Percentiles rank a stretch among this genome's conserved stretches.
phyloP scores from a whole-genome alignment of 1,140 invertebrate species.

The Aphelenchoides besseyi region DNA sequence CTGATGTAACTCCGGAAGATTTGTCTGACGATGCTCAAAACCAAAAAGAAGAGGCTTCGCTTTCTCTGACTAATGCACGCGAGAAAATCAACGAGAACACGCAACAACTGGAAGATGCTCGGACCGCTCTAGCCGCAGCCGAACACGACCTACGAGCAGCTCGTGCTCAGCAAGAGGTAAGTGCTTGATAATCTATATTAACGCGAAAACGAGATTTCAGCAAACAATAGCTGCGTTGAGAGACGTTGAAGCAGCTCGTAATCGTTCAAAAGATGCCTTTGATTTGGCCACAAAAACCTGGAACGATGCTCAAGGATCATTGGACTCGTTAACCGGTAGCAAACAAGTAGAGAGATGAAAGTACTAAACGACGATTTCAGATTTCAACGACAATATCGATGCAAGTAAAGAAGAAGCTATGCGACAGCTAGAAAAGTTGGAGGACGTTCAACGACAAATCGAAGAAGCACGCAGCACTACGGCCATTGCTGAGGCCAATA shows the following conservation, averaged over 20 bases:
- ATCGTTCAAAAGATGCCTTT: conserved; percentile 42
- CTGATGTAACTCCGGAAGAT: conserved; percentile 46
- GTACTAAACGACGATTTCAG: too few relatives aligned
- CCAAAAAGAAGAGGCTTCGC: conserved; percentile 35
- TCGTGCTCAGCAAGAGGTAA: conserved; percentile 21
- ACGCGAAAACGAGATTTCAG: conserved; percentile 5
- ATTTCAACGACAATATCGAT: conserved; percentile 56
- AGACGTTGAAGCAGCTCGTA: conserved; percentile 34
- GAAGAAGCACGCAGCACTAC: conserved; percentile 38
- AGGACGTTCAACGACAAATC: conserved; percentile 45
- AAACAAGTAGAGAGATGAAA: too few relatives aligned
- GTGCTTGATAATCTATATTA: not conserved
- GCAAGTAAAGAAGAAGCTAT: conserved; percentile 52
- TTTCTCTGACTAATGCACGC: conserved; percentile 44
- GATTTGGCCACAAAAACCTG: conserved; percentile 43
- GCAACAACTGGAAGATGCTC: conserved; percentile 23
- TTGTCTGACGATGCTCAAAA: conserved; percentile 40
- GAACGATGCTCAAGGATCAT: conserved; percentile 48
- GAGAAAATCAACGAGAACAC: conserved; percentile 29
- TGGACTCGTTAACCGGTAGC: conserved; percentile 40
- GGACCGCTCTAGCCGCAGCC: conserved; percentile 30
- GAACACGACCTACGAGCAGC: conserved; percentile 26
- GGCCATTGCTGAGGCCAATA: conserved; percentile 35
- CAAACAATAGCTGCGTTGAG: conserved; percentile 26
- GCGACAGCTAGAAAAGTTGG: conserved; percentile 40